Percentiles rank a stretch among this genome's conserved stretches.
phyloP scores from a whole-genome alignment of 2,888 invertebrate genomes.

The Pilophorus perplexus region DNA sequence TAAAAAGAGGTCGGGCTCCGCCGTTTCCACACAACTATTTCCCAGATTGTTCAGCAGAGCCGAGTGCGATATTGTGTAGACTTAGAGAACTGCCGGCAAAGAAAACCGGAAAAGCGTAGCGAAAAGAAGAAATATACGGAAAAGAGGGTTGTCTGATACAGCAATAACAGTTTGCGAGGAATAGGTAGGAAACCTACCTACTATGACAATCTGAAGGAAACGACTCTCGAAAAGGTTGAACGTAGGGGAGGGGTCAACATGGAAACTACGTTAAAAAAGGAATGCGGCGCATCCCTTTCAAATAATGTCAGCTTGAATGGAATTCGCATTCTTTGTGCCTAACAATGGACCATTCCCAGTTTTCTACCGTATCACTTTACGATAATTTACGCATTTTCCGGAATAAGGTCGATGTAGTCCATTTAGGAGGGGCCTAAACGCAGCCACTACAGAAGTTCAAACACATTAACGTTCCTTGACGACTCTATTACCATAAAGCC shows the following conservation, averaged over 20 bases:
- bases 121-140: too few relatives aligned
- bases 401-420: too few relatives aligned
- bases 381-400: too few relatives aligned
- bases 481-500: too few relatives aligned
- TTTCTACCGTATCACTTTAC: too few relatives aligned
- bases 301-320: neutral
- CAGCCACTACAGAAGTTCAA: too few relatives aligned
- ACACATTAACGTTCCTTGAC: too few relatives aligned
- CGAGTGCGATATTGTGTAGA: neutral
- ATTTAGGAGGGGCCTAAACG: too few relatives aligned
- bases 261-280: neutral
- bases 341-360: neutral
- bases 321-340: neutral
- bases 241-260: neutral
- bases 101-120: neutral
- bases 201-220: too few relatives aligned
- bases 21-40: neutral
- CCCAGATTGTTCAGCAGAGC: neutral
- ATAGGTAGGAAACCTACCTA: neutral
- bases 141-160: neutral
- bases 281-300: neutral
- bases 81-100: neutral
- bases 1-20: slow-evolving; percentile 8
- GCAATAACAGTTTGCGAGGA: neutral
- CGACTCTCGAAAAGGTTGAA: too few relatives aligned